Evolutionary conservation across 2,888 invertebrate genomes (phyloP).

Genomic region (Noctua janthina): DNA sequence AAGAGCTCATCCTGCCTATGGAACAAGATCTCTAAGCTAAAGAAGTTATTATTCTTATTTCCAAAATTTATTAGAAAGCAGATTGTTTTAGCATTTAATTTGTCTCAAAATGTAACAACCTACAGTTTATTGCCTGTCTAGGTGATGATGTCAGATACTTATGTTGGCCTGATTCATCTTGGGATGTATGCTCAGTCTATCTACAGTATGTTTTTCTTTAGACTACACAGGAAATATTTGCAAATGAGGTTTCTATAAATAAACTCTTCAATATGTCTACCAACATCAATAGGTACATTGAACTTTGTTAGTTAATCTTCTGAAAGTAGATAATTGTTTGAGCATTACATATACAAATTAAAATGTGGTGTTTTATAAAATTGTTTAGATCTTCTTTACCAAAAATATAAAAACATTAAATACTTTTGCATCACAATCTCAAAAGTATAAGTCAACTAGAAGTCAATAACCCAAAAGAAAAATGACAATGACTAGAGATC

Average conservation of each 20-base stretch:
- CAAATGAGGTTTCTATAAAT: conserved; percentile 52
- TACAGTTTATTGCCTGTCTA: conserved; percentile 60
- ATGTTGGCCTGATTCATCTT: conserved; percentile 71
- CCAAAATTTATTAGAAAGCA: not conserved
- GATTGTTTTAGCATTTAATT: not conserved
- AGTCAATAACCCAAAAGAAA: conserved; percentile 15
- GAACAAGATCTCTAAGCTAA: not conserved
- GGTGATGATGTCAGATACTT: conserved; percentile 73
- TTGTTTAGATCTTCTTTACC: not conserved
- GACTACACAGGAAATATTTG: conserved; percentile 55
- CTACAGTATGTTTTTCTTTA: conserved; percentile 46
- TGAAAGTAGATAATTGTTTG: conserved; percentile 12
- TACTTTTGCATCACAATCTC: not conserved
- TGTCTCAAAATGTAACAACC: conserved; percentile 34
- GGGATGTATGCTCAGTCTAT: conserved; percentile 49
- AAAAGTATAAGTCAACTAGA: not conserved
- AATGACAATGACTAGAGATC: conserved; percentile 7
- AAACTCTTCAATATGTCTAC: conserved; percentile 38
- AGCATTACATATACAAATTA: conserved; percentile 1
- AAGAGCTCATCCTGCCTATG: not conserved
- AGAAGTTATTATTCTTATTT: not conserved
- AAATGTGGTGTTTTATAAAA: not conserved
- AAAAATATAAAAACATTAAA: conserved; percentile 10
- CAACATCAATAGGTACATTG: conserved; percentile 49
- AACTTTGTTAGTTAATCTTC: conserved; percentile 35